Evolutionary conservation across 1,140 invertebrate genomes (phyloP), one percentile per base, ranked within the genome.

Genomic region (Drosophila busckii): DNA sequence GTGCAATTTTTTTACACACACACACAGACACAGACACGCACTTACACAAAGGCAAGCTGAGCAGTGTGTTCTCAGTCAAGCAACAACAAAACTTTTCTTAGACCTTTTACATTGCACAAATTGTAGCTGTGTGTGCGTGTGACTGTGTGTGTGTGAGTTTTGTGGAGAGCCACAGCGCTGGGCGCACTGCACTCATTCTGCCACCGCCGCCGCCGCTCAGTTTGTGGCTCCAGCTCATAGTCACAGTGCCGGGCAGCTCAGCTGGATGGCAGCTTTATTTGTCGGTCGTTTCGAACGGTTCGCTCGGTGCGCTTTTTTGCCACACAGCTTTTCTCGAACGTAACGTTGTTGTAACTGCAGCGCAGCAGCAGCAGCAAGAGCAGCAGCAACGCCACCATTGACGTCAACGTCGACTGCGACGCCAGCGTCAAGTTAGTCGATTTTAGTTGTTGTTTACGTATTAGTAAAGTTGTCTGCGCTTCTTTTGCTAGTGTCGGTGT

Each of bases 211-310:
- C 48, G 48, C 40, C 56, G 56, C 56, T 53, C 49, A 53, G 55
- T 40, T 44, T 44, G 34, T 26, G 58, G n/a, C 67, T 70, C 62
- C 58, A 62, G 49, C 41, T 55, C 58, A 45, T 61, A 61, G 49
- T 46, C 52, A 28, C n/a, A 55, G 42, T 61, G 58, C 50, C 64
- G 35, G 60, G 69, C 61, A 48, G 54, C 68, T 71, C 69, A 71
- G 70, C 70, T 75, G 70, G 70, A 53, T 80, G 63, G 71, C 73
- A 70, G 73, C 73, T 78, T 78, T 80, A 78, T 78, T n/a, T 80
- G 73, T 78, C 73, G 73, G 63, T 78, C 73, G 73, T 78, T 71
- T 78, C 73, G 73, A 78, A 66, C 73, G 73, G 73, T 78, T 78
- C n/a, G n/a, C n/a, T n/a, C 71, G 71, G 73, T 78, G 60, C 71